Conservation (phyloP, 1,140 invertebrate species). For the Neodiprion pinetum region DNA sequence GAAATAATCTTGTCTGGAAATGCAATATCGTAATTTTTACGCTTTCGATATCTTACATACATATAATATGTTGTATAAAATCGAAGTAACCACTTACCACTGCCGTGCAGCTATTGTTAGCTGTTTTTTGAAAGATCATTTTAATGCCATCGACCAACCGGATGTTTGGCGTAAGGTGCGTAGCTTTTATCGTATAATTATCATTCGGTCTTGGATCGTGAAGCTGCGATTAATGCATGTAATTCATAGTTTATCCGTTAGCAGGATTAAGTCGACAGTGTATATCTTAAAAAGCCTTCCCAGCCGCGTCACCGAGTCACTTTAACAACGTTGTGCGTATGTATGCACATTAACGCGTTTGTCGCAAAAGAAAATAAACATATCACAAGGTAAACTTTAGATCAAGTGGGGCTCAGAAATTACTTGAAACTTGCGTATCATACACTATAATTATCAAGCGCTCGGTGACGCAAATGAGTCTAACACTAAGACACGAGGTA, state of each 20-base stretch:
- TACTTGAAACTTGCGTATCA: no score
- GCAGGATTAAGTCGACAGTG: neutral
- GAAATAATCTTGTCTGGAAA: no score
- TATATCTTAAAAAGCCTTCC: neutral
- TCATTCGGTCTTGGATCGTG: conserved; percentile 3
- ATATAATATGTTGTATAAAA: neutral
- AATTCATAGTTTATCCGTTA: neutral
- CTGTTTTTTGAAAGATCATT: conserved; percentile 18
- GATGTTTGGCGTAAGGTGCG: conserved; percentile 22
- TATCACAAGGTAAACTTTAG: neutral
- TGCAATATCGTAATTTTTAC: no score
- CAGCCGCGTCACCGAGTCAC: neutral
- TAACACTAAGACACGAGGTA: no score
- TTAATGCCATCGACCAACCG: conserved; percentile 21
- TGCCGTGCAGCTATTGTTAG: conserved; percentile 23
- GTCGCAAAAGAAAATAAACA: neutral
- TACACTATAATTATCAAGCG: no score
- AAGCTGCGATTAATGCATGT: neutral
- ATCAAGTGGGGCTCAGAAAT: neutral
- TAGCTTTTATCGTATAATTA: conserved; percentile 20
- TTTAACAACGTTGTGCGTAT: neutral
- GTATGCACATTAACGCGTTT: neutral
- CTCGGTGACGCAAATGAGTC: no score
- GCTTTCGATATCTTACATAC: neutral
- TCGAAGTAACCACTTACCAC: conserved; percentile 23